Percentiles rank a stretch among this genome's conserved stretches.
phyloP scores from a whole-genome alignment of 2,113 vertebrate species.

The Clarias gariepinus region DNA sequence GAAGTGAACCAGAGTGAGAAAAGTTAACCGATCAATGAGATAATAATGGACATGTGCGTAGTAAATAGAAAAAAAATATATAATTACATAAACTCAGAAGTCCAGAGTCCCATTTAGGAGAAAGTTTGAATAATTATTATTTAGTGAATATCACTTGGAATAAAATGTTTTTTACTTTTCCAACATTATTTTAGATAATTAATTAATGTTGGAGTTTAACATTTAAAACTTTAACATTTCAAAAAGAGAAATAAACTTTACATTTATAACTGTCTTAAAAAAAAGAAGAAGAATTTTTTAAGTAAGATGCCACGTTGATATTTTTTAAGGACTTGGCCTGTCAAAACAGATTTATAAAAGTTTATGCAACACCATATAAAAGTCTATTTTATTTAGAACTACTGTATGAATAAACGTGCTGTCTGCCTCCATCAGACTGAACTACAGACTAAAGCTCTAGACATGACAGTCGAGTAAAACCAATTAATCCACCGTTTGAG shows the following conservation, averaged over 20 bases:
- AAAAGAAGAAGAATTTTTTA: background rate
- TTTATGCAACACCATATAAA: background rate
- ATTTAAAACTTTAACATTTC: background rate
- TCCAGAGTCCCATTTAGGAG: background rate
- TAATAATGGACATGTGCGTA: background rate
- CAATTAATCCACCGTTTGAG: conserved; percentile 19
- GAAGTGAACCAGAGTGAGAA: background rate
- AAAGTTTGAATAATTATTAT: background rate
- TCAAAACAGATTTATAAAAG: background rate
- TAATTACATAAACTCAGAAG: background rate
- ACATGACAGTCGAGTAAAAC: conserved; percentile 23
- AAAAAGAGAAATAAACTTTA: background rate
- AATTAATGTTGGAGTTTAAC: background rate
- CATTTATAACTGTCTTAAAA: background rate
- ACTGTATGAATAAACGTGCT: background rate
- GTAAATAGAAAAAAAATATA: background rate
- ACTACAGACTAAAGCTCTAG: conserved; percentile 11
- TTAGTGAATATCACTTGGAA: background rate
- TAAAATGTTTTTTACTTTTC: background rate
- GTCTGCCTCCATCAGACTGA: conserved; percentile 5
- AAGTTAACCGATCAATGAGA: background rate
- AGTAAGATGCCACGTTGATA: no score
- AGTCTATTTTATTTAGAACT: background rate
- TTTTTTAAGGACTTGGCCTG: background rate
- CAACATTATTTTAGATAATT: background rate